phyloP scores from a whole-genome alignment of 2,797 vertebrate species.

The Poecilia velifera region DNA sequence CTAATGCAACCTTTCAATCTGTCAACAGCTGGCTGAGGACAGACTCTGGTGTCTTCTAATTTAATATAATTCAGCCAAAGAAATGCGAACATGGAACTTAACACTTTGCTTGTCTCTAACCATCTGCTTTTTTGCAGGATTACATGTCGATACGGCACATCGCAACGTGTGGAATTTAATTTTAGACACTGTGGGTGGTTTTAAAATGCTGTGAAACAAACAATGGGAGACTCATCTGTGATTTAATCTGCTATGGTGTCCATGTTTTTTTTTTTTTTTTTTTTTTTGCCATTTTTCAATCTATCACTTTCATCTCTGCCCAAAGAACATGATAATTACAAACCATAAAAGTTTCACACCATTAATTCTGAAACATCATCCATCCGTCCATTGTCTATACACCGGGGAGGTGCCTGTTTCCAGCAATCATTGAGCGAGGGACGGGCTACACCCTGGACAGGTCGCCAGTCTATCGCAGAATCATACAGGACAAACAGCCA shows the following conservation, averaged over 20 bases:
- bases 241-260: background rate
- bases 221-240: background rate
- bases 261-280: background rate
- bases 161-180: slow-evolving; percentile 25
- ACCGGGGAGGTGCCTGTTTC: too few species aligned
- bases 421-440: background rate
- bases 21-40: slow-evolving; percentile 53
- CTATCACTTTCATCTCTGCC: background rate
- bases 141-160: slow-evolving; percentile 32
- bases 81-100: slow-evolving; percentile 62
- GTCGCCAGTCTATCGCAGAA: background rate
- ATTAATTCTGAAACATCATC: too few species aligned
- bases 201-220: background rate
- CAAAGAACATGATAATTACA: background rate
- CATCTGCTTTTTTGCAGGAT: slow-evolving; percentile 65
- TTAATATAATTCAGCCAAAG: slow-evolving; percentile 53
- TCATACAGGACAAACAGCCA: background rate
- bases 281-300: background rate
- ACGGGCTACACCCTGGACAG: background rate
- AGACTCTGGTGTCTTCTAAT: slow-evolving; percentile 60
- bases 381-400: too few species aligned
- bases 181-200: slow-evolving; percentile 6
- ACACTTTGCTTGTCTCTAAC: slow-evolving; percentile 54
- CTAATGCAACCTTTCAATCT: background rate
- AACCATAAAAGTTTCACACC: background rate